These are phyloP conservation scores for Ferdinandea cuprea DNA, from an alignment of 2,888 invertebrate species.

Conservation along the genomic window DNA sequence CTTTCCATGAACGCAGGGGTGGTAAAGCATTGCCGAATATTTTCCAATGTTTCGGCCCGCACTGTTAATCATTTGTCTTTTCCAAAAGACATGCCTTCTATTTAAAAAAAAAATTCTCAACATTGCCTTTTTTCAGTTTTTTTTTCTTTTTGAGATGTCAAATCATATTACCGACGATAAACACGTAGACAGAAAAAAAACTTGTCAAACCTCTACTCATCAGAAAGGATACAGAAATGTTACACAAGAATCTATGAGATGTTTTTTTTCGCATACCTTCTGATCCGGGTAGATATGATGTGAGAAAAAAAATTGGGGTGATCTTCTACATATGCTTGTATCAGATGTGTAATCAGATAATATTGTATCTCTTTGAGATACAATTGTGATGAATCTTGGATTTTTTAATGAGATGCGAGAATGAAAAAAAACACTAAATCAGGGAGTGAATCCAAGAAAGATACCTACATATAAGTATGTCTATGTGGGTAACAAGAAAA, in stretches of 20 bases:
- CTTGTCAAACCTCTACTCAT: conserved; percentile 49
- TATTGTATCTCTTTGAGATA: conserved; percentile 37
- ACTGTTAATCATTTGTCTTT: too few species aligned
- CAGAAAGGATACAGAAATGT: conserved; percentile 6
- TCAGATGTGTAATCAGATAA: conserved; percentile 61
- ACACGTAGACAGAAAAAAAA: conserved; percentile 20
- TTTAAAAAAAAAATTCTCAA: too few species aligned
- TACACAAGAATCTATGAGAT: conserved; percentile 4
- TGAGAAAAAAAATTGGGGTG: conserved; percentile 33
- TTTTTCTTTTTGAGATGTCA: conserved; percentile 8
- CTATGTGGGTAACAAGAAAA: too few species aligned
- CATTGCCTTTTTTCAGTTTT: neutral
- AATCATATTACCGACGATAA: conserved; percentile 46
- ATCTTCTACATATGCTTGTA: conserved; percentile 29
- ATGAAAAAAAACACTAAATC: conserved; percentile 9
- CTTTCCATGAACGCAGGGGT: too few species aligned
- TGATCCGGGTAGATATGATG: conserved; percentile 13
- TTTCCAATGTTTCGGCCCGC: too few species aligned
- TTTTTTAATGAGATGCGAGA: conserved; percentile 26
- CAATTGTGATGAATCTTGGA: neutral
- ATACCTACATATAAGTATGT: too few species aligned
- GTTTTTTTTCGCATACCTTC: conserved; percentile 1
- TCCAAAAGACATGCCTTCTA: too few species aligned
- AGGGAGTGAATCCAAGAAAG: conserved; percentile 15
- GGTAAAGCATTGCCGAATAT: too few species aligned